Percentiles rank a stretch among this genome's conserved stretches.
Evolutionary conservation across 2,113 vertebrate genomes (phyloP).

Genomic region (Sinosuthora webbiana): DNA sequence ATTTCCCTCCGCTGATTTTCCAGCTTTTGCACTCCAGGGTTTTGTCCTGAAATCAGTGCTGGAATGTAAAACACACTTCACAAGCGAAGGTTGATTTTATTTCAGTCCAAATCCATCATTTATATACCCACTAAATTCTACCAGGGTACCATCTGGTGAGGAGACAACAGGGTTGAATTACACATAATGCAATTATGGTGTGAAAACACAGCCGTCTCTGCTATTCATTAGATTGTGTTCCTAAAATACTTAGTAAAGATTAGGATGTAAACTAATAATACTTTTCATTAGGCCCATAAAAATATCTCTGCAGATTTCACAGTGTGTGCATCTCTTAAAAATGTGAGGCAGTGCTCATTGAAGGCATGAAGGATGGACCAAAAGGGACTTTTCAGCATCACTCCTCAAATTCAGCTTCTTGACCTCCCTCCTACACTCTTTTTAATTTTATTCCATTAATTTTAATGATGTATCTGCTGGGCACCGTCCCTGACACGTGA

Average conservation of each 20-base stretch:
- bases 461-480: background rate
- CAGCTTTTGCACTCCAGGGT: background rate
- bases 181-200: slow-evolving; percentile 35
- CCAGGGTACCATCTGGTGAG: slow-evolving; percentile 38
- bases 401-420: background rate
- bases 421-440: background rate
- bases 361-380: background rate
- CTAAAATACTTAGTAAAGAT: slow-evolving; percentile 48
- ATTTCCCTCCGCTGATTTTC: slow-evolving; percentile 21
- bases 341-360: background rate
- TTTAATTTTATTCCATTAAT: background rate
- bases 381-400: background rate
- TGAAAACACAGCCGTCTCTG: slow-evolving; percentile 33
- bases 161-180: slow-evolving; percentile 35
- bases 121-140: slow-evolving; percentile 4
- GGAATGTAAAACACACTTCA: background rate
- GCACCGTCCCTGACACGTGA: background rate
- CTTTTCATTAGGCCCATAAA: slow-evolving; percentile 1
- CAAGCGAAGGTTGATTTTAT: slow-evolving; percentile 33
- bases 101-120: slow-evolving; percentile 33
- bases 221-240: slow-evolving; percentile 22
- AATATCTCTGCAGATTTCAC: background rate
- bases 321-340: background rate
- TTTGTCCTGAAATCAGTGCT: slow-evolving; percentile 20
- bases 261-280: slow-evolving; percentile 27